Percentiles rank a stretch among this genome's conserved stretches.
Evolutionary conservation across 2,888 invertebrate species (phyloP).

Genomic region (Mimumesa dahlbomi): DNA sequence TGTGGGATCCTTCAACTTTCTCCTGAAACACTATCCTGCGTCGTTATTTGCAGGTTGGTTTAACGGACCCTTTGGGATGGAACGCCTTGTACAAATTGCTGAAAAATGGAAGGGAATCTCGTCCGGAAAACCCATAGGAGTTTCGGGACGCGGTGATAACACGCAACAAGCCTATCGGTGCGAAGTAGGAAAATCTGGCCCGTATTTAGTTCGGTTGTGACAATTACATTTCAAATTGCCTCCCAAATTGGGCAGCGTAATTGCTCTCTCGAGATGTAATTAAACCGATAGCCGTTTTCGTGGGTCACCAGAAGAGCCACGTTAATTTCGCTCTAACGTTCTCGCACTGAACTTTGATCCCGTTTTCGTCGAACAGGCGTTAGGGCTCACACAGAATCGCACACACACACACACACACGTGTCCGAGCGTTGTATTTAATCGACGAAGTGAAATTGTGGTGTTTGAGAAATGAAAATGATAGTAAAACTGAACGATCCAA

Average conservation of each 20-base stretch:
- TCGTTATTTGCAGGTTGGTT: too few relatives aligned
- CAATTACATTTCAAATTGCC: slow-evolving; percentile 61
- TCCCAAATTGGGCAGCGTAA: slow-evolving; percentile 57
- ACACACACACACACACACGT: too few relatives aligned
- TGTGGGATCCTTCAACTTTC: too few relatives aligned
- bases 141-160: too few relatives aligned
- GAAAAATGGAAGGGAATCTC: too few relatives aligned
- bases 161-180: neutral
- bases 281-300: slow-evolving; percentile 65
- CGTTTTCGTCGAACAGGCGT: slow-evolving; percentile 1
- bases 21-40: too few relatives aligned
- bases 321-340: slow-evolving; percentile 55
- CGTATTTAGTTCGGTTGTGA: slow-evolving; percentile 55
- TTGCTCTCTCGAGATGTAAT: slow-evolving; percentile 58
- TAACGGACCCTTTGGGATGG: too few relatives aligned
- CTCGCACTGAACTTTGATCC: slow-evolving; percentile 43
- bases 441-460: neutral
- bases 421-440: neutral
- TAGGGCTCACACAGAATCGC: too few relatives aligned
- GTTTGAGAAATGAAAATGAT: neutral
- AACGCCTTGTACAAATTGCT: too few relatives aligned
- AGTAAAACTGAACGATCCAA: neutral
- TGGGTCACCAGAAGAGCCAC: slow-evolving; percentile 50
- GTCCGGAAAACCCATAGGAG: too few relatives aligned
- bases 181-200: slow-evolving; percentile 33